phyloP scores from a whole-genome alignment of 92 coral and sea anemone genomes.

The Phenganax marumi region DNA sequence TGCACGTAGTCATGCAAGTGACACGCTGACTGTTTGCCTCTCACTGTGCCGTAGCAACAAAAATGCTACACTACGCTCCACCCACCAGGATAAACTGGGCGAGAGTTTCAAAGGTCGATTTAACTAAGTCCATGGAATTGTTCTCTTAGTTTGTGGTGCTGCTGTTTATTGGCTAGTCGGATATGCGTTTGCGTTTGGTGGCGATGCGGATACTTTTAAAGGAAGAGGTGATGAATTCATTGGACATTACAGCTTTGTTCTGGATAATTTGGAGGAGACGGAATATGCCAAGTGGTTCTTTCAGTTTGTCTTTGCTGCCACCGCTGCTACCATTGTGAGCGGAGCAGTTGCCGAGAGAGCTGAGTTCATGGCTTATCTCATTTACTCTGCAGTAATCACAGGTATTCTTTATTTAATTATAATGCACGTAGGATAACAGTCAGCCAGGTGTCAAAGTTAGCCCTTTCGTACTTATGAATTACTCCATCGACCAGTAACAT shows the following conservation, averaged over 20 bases:
- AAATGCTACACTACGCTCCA: no score
- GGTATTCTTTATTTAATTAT: constrained; percentile 45
- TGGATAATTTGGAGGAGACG: constrained; percentile 50
- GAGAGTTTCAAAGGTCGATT: no score
- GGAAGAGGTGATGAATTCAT: constrained; percentile 56
- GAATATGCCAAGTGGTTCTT: constrained; percentile 76
- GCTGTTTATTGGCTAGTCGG: constrained; percentile 81
- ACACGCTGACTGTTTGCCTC: no score
- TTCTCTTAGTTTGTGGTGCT: constrained; percentile 71
- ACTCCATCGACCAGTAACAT: no score
- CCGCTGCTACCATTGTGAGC: constrained; percentile 95
- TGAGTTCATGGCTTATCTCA: constrained; percentile 77
- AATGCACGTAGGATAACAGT: neutral
- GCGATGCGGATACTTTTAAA: constrained; percentile 26
- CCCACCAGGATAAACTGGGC: no score
- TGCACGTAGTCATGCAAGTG: no score
- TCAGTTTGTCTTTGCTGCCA: constrained; percentile 94
- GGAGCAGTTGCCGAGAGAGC: constrained; percentile 98
- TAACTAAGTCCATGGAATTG: neutral
- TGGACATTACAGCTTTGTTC: constrained; percentile 68
- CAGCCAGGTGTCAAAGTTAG: neutral
- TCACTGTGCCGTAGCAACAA: no score
- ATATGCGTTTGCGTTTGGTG: constrained; percentile 84
- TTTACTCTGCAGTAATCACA: constrained; percentile 72
- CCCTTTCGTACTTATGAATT: no score